phyloP scores from a whole-genome alignment of 2,113 vertebrate species.

The Phoenicopterus ruber region DNA sequence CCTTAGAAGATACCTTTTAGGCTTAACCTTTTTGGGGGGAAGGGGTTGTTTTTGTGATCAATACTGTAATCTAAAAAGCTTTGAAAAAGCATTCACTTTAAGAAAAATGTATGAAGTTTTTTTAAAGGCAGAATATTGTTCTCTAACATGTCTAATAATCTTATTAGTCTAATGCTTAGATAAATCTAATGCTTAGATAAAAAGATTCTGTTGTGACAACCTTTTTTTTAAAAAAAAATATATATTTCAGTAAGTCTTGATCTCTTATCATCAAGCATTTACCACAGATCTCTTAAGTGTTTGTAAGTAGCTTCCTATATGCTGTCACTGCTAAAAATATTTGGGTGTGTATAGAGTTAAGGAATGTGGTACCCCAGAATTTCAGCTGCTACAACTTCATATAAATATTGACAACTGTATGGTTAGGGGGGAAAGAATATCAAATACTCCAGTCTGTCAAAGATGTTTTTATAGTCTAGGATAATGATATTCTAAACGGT shows the following conservation, averaged over 20 bases:
- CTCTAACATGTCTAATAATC: background rate
- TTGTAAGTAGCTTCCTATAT: background rate
- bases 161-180: background rate
- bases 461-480: background rate
- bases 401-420: background rate
- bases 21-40: background rate
- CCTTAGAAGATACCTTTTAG: background rate
- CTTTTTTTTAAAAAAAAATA: background rate
- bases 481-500: background rate
- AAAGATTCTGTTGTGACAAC: background rate
- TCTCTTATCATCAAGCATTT: background rate
- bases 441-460: background rate
- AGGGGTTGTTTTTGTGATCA: background rate
- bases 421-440: background rate
- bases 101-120: background rate
- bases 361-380: background rate
- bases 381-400: background rate
- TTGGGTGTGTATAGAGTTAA: background rate
- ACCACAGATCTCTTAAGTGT: background rate
- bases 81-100: background rate
- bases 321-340: background rate
- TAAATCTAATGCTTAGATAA: background rate
- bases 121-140: background rate
- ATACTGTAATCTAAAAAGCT: background rate
- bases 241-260: background rate